phyloP scores from a whole-genome alignment of 2,888 invertebrate species.

The Branchellion lobata region DNA sequence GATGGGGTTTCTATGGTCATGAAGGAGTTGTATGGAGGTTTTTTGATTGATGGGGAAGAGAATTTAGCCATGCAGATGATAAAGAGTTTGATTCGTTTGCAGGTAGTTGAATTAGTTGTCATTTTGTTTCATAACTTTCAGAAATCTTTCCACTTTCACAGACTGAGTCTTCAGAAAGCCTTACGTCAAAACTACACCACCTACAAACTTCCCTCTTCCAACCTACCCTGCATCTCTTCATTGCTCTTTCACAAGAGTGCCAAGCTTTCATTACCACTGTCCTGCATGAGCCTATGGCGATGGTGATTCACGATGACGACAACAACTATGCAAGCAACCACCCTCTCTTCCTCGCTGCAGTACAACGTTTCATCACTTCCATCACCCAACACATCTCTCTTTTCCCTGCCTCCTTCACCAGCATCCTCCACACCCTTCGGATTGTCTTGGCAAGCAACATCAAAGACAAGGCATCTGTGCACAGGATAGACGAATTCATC shows the following conservation, averaged over 20 bases:
- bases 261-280: constrained; percentile 83
- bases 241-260: not conserved
- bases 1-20: constrained; percentile 52
- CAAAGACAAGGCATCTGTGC: no score
- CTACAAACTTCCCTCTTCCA: not conserved
- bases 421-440: not conserved
- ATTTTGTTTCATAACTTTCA: no score
- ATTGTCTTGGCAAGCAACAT: not conserved
- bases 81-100: constrained; percentile 69
- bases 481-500: not conserved
- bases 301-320: constrained; percentile 84
- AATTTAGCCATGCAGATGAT: constrained; percentile 62
- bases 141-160: not conserved
- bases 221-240: not conserved
- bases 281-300: constrained; percentile 84
- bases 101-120: constrained; percentile 64
- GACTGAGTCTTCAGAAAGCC: not conserved
- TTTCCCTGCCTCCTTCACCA: not conserved
- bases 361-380: not conserved
- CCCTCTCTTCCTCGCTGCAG: constrained; percentile 66
- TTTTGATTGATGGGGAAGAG: constrained; percentile 76
- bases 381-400: not conserved
- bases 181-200: not conserved
- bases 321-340: constrained; percentile 88
- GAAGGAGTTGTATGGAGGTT: constrained; percentile 69